Evolutionary conservation across 2,797 vertebrate genomes (phyloP).

Genomic region (Pipistrellus kuhlii): DNA sequence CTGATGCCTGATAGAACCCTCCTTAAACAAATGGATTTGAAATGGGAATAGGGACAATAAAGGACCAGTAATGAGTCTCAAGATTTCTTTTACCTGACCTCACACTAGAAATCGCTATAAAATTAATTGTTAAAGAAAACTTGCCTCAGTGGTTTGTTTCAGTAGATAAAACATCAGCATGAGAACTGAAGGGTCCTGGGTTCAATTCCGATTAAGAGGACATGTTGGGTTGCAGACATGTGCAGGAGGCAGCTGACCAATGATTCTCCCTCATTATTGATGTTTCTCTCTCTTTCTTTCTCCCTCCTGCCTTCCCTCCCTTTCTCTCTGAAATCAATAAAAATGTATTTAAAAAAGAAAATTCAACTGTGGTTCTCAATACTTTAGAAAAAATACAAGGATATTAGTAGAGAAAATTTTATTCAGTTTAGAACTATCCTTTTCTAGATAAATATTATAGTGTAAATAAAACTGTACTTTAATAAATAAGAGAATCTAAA

Average conservation of each 20-base stretch:
- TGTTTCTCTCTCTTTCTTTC: background rate
- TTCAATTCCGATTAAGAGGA: no score
- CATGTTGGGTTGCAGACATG: no score
- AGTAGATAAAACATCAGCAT: no score
- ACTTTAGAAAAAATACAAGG: background rate
- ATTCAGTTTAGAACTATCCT: background rate
- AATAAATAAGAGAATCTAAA: constrained; percentile 5
- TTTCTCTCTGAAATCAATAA: no score
- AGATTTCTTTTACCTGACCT: constrained; percentile 3
- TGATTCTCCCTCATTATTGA: no score
- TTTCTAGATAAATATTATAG: constrained; percentile 20
- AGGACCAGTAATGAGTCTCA: background rate
- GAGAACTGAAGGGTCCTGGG: no score
- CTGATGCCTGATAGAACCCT: background rate
- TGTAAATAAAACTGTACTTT: constrained; percentile 28
- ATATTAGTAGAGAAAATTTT: background rate
- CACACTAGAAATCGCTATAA: constrained; percentile 10
- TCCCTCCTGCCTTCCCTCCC: background rate
- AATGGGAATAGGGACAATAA: background rate
- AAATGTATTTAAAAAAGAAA: no score
- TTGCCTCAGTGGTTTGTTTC: background rate
- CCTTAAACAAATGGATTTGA: background rate
- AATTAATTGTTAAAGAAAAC: constrained; percentile 4
- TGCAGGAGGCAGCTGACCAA: no score
- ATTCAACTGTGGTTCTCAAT: constrained; percentile 6